These are phyloP conservation scores for Patella ulyssiponensis DNA, from an alignment of 2,888 invertebrate species.

Conservation along the genomic window DNA sequence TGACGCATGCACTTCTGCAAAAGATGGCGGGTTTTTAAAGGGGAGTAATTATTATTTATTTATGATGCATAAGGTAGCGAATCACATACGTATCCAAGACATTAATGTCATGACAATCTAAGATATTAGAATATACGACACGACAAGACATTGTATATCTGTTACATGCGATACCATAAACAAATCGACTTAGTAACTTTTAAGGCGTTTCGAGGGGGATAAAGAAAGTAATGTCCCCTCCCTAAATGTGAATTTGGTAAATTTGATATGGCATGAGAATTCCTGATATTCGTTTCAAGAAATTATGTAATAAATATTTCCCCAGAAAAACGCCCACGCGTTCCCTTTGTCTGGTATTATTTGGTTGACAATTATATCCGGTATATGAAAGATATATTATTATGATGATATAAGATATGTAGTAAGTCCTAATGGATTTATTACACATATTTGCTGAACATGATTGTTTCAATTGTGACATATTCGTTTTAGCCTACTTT, in stretches of 20 bases:
- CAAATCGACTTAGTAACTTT: too few relatives aligned
- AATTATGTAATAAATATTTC: slow-evolving; percentile 6
- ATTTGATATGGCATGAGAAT: slow-evolving; percentile 11
- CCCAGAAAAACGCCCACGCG: background rate
- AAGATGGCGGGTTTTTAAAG: slow-evolving; percentile 13
- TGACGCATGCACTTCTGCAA: slow-evolving; percentile 13
- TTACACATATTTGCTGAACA: too few relatives aligned
- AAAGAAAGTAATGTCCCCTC: background rate
- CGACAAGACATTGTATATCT: too few relatives aligned
- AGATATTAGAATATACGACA: background rate
- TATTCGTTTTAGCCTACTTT: too few relatives aligned
- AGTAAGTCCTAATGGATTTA: too few relatives aligned
- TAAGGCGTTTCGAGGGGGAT: too few relatives aligned
- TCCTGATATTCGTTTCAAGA: background rate
- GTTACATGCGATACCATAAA: too few relatives aligned
- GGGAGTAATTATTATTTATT: slow-evolving; percentile 13
- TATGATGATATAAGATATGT: too few relatives aligned
- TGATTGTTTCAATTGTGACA: too few relatives aligned
- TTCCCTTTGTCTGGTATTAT: background rate
- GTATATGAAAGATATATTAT: too few relatives aligned
- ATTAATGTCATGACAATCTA: background rate
- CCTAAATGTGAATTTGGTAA: background rate
- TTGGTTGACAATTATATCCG: too few relatives aligned
- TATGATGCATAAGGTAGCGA: slow-evolving; percentile 4
- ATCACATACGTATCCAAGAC: background rate